Percentiles rank a stretch among this genome's conserved stretches.
Conservation (phyloP, 2,113 vertebrate genomes). For the Ramphastos sulfuratus region DNA sequence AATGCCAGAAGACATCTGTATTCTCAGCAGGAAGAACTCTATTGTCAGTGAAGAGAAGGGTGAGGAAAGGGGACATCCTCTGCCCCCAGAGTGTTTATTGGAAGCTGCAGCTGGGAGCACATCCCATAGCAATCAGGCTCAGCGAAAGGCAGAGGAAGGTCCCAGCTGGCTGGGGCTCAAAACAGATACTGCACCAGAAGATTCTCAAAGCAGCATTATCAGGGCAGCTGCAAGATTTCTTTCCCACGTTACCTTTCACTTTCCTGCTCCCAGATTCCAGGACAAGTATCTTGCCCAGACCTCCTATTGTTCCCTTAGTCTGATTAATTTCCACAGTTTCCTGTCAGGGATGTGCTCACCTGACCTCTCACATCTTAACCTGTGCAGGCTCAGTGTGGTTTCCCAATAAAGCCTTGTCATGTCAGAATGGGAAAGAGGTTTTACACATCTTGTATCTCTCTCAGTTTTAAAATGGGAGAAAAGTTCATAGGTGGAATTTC, state of each 20-base stretch:
- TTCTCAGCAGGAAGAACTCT: background rate
- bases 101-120: background rate
- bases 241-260: too few relatives aligned
- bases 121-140: background rate
- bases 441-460: background rate
- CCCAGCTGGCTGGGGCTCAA: background rate
- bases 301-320: background rate
- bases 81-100: background rate
- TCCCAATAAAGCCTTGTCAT: background rate
- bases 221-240: background rate
- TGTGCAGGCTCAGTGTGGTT: background rate
- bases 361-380: background rate
- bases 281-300: background rate
- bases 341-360: background rate
- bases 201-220: background rate
- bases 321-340: background rate
- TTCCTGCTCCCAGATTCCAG: background rate
- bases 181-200: background rate
- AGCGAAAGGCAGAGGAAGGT: background rate
- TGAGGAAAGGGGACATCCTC: background rate
- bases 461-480: too few relatives aligned
- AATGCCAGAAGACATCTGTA: background rate
- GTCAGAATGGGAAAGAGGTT: background rate
- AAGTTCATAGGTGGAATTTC: background rate
- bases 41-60: background rate